Conservation (phyloP, 2,113 vertebrate species). For the Cettia cetti region DNA sequence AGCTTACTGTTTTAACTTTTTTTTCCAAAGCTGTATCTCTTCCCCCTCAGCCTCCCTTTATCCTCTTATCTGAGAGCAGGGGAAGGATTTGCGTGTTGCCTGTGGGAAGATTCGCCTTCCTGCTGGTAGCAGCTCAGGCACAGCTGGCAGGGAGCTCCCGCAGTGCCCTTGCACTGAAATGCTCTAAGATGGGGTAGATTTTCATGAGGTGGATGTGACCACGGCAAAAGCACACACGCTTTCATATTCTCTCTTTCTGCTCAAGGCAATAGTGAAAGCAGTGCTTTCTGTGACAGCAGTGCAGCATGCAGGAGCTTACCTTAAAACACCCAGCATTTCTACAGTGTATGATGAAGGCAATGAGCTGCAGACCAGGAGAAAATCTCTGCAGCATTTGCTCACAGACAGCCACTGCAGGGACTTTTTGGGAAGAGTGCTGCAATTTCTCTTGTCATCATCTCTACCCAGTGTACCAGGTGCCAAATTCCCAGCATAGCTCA, state of each 20-base stretch:
- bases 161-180: not conserved
- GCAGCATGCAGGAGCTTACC: not conserved
- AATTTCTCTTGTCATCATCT: not conserved
- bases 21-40: not conserved
- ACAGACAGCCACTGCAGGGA: not conserved
- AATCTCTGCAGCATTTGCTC: not conserved
- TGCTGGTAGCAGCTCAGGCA: not conserved
- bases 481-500: not conserved
- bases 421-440: not conserved
- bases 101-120: not conserved
- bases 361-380: not conserved
- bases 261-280: not conserved
- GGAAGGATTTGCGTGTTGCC: not conserved
- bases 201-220: not conserved
- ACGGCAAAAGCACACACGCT: rapidly evolving
- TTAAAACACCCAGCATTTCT: not conserved
- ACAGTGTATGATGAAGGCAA: not conserved
- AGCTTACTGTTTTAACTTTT: not conserved
- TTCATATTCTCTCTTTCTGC: not conserved
- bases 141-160: not conserved
- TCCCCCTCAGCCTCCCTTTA: not conserved
- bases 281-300: not conserved
- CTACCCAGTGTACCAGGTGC: not conserved
- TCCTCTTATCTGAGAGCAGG: not conserved
- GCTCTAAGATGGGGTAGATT: not conserved